Base-by-base conservation (phyloP, 2,113 vertebrate genomes). In the Chionomys nivalis region DNA sequence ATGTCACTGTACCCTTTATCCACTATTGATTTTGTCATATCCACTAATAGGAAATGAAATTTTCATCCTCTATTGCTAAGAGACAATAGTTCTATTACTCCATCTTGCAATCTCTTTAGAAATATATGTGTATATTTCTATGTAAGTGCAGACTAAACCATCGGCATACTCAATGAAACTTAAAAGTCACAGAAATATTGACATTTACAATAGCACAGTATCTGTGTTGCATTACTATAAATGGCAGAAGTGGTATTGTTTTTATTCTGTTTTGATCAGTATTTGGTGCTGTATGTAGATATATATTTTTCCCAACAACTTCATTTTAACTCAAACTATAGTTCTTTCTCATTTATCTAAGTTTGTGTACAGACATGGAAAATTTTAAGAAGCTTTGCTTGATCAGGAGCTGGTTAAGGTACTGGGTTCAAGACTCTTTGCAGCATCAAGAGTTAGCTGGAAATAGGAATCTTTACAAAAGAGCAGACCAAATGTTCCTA, bases 1-100 rank as follows among this genome's bases (percentile, higher is more conserved):
- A 73, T 44, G 89, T 26, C 36, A 5, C 14, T 44, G 72, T 93
- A 49, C 10, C 28, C 36, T 95, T 76, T 7, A 72, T 63, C 52
- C 72, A 26, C 28, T 88, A 49, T 88, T 85, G 31, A 68, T 13
- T 49, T 23, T n/a, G 0, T 92, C 36, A 61, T n/a, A 88, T 24
- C 31, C 78, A 66, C 7, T 26, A 14, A 42, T 44, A 66, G 33
- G 90, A 93, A 86, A n/a, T 79, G 12, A 87, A 33, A 89, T 63
- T 65, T 93, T 89, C 23, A 76, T 31, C 33, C 10, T 83, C 63
- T 7, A 44, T 42, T 33, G 61, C 96, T 73, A 96, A 96, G 55
- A 94, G 19, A n/a, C 5, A 87, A 12, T 68, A 73, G 21, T 87
- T 49, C 88, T 1, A 93, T 83, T 44, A 31, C n/a, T 87, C 49